Evolutionary conservation across 2,113 vertebrate species (phyloP).

Genomic region (Sapayoa aenigma): DNA sequence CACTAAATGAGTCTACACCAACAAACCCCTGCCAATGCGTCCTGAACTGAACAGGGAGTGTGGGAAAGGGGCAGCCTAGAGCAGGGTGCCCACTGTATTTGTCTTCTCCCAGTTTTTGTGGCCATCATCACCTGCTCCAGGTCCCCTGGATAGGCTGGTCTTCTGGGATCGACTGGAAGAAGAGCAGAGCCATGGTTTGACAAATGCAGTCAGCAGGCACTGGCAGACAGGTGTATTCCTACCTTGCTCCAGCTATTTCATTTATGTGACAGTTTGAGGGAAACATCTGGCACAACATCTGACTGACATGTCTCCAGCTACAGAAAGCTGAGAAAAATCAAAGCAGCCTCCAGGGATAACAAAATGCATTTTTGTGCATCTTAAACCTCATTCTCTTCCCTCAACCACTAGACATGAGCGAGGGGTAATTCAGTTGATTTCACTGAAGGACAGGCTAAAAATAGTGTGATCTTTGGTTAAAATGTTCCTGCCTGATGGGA

Average conservation of each 20-base stretch:
- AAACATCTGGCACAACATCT: conserved; percentile 60
- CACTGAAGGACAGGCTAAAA: background rate
- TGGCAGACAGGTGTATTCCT: background rate
- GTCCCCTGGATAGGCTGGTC: background rate
- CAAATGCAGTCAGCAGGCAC: background rate
- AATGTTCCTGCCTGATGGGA: background rate
- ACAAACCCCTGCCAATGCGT: background rate
- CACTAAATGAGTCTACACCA: background rate
- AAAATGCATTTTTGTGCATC: background rate
- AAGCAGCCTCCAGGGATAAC: conserved; percentile 5
- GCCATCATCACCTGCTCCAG: background rate
- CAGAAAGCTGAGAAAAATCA: conserved; percentile 31
- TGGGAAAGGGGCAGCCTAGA: background rate
- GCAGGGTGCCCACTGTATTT: background rate
- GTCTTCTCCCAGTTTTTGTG: background rate
- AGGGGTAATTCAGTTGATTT: background rate
- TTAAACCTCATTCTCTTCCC: background rate
- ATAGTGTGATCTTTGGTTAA: background rate
- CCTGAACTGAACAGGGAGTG: background rate
- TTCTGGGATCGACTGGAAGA: background rate
- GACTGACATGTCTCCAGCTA: conserved; percentile 22
- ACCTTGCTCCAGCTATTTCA: background rate
- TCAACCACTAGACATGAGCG: background rate
- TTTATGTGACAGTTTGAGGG: background rate
- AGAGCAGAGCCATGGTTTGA: background rate